A percentile compares a stretch with the other conserved stretches of the same genome.
Conservation (phyloP, 2,888 invertebrate species). For the Rhopalosiphum nymphaeae region DNA sequence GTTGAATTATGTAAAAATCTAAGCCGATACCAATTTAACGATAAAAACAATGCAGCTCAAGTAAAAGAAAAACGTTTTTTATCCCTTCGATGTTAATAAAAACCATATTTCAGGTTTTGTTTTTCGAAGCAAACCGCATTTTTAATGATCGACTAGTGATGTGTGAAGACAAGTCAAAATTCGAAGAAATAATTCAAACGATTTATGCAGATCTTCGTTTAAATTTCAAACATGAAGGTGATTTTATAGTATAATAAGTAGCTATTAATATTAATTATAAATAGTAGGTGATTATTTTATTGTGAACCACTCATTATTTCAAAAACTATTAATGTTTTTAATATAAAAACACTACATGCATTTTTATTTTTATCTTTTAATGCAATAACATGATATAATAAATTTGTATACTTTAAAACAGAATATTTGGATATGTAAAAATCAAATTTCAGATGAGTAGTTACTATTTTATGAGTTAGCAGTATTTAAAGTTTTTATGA, state of each 20-base stretch:
- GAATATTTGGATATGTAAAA: too few species aligned
- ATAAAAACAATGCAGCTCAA: slow-evolving; percentile 38
- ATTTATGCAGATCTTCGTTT: slow-evolving; percentile 67
- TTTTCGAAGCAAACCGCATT: slow-evolving; percentile 81
- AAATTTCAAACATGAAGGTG: slow-evolving; percentile 58
- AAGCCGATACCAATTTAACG: slow-evolving; percentile 41
- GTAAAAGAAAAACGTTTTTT: slow-evolving; percentile 3
- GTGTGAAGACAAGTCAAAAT: slow-evolving; percentile 77
- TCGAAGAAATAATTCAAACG: slow-evolving; percentile 74
- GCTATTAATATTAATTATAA: neutral
- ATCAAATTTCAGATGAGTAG: too few species aligned
- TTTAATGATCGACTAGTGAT: slow-evolving; percentile 82
- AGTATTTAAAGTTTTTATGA: too few species aligned
- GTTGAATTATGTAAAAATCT: slow-evolving; percentile 37
- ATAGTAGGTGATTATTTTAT: too few species aligned
- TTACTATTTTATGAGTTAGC: too few species aligned
- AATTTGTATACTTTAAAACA: too few species aligned
- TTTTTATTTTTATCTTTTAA: too few species aligned
- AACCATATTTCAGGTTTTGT: slow-evolving; percentile 74
- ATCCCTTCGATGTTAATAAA: neutral
- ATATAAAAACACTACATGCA: too few species aligned
- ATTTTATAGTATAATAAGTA: neutral
- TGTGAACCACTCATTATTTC: too few species aligned
- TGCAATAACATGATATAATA: too few species aligned
- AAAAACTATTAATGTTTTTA: too few species aligned